phyloP scores from a whole-genome alignment of 2,888 invertebrate genomes.

The Drosophila paracracens region DNA sequence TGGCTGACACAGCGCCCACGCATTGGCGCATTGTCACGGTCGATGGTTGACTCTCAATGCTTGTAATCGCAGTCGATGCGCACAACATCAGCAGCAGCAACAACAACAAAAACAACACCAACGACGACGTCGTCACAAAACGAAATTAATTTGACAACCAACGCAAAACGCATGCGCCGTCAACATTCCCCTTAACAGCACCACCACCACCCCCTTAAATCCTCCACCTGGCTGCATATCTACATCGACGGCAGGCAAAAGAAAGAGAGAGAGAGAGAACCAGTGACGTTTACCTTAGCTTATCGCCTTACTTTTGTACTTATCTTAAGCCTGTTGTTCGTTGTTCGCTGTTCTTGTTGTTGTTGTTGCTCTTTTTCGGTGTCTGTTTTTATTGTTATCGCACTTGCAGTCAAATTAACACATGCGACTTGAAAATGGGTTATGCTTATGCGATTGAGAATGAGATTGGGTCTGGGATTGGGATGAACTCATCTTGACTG shows the following conservation, averaged over 20 bases:
- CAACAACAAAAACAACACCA: slow-evolving; percentile 10
- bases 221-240: slow-evolving; percentile 2
- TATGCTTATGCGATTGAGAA: slow-evolving; percentile 49
- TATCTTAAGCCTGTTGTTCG: slow-evolving; percentile 74
- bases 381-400: slow-evolving; percentile 64
- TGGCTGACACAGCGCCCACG: slow-evolving; percentile 73
- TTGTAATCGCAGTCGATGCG: slow-evolving; percentile 39
- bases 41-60: slow-evolving; percentile 18
- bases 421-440: slow-evolving; percentile 67
- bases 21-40: slow-evolving; percentile 68
- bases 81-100: slow-evolving; percentile 5
- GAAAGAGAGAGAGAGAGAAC: slow-evolving; percentile 42
- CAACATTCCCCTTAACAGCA: slow-evolving; percentile 44
- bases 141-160: slow-evolving; percentile 80
- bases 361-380: slow-evolving; percentile 7
- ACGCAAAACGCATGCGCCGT: slow-evolving; percentile 77
- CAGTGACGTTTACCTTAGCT: slow-evolving; percentile 56
- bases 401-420: slow-evolving; percentile 72
- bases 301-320: slow-evolving; percentile 72
- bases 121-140: slow-evolving; percentile 66
- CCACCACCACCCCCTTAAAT: not conserved
- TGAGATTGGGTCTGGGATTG: slow-evolving; percentile 18
- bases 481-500: slow-evolving; percentile 33
- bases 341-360: not conserved
- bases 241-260: slow-evolving; percentile 32